phyloP scores from a whole-genome alignment of 2,797 vertebrate species.

The Phrynocephalus vlangalii region DNA sequence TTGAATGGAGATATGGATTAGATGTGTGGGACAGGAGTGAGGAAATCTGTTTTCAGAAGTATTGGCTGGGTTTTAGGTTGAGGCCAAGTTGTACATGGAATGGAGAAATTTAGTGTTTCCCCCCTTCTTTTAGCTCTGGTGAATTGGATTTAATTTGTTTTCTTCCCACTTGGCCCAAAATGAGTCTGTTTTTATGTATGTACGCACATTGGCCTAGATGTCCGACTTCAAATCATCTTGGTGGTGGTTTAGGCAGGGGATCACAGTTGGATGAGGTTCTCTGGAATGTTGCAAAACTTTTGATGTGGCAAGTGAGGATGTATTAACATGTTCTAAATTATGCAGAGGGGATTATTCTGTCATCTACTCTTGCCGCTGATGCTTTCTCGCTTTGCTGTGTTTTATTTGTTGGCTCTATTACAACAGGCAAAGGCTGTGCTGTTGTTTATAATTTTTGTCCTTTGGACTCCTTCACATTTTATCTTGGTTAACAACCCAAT shows the following conservation, averaged over 20 bases:
- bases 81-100: too few species aligned
- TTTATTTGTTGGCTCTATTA: background rate
- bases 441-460: slow-evolving; percentile 8
- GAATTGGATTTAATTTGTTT: background rate
- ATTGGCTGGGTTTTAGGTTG: background rate
- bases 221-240: background rate
- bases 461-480: background rate
- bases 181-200: slow-evolving; percentile 1
- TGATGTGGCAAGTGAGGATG: slow-evolving; percentile 12
- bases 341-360: slow-evolving; percentile 12
- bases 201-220: background rate
- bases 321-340: slow-evolving; percentile 13
- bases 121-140: background rate
- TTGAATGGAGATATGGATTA: background rate
- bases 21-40: background rate
- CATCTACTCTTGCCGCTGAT: background rate
- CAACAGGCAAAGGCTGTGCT: background rate
- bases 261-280: slow-evolving; percentile 19
- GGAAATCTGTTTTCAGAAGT: background rate
- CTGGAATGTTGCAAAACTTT: slow-evolving; percentile 27
- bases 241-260: slow-evolving; percentile 18
- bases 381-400: background rate
- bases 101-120: background rate
- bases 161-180: background rate
- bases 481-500: background rate